Evolutionary conservation across 2,797 vertebrate genomes (phyloP), one percentile per base, ranked within the genome.

Genomic region (Notoglanidium macrostoma): DNA sequence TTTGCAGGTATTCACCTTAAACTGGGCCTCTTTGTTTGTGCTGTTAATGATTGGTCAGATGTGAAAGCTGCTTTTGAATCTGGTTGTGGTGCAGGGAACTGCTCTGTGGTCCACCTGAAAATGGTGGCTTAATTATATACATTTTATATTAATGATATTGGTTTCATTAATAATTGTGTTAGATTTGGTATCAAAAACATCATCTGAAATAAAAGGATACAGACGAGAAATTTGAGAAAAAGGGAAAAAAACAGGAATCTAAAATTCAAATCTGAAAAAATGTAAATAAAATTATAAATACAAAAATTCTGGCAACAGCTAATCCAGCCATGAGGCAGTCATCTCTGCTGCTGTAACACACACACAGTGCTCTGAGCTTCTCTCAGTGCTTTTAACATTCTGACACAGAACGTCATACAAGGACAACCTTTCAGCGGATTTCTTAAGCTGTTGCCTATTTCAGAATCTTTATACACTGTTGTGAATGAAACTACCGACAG

Each of bases 291-390:
- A 35, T 1, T 35, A 35, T 35, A 54, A 54, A 54, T 54, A 14
- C 51, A 54, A 54, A 54, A 51, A 51, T 26, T 63, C 23, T 9
- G 23, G 21, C 8, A 10, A 8, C 59, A 63, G 29, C 85, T 68
- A 46, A 86, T 86, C 74, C 74, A 86, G 85, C 68, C 12, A 26
- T 40, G 19, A 51, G 86, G 54, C 68, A 46, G 65, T 9, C 15
- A 35, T 35, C 35, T 35, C 32, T 6, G 19, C 32, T 40, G 19
- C 3, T 10, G 32, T 17, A 21, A 10, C 68, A 70, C 32, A 35
- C 35, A 40, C 17, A 40, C 35, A 10, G 2, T 12, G 0, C 32
- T 70, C 15, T 7, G 1, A 12, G 23, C 40, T 21, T 21, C 35
- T 44, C 19, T 10, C 35, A 35, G 35, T 35, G 12, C 35, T 40